Evolutionary conservation across 2,797 vertebrate genomes (phyloP), one percentile per base, ranked within the genome.

Genomic region (Apogon hyalosoma): DNA sequence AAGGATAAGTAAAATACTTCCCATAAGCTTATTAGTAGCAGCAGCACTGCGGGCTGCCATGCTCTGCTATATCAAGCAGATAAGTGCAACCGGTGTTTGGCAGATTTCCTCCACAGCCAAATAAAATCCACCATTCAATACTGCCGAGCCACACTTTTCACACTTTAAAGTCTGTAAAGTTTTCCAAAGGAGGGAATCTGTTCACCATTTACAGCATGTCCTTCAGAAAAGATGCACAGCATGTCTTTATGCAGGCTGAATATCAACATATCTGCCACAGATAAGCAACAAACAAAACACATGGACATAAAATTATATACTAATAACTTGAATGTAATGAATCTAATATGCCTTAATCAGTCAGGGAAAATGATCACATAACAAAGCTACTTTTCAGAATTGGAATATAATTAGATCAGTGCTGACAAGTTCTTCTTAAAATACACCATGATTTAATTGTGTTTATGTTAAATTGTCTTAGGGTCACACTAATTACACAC

Each of bases 1-100:
- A 36, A 36, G 33, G 33, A 36, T 36, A 36, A 36, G 33, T 36
- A 36, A 8, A 10, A 8, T 8, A 10, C 33, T 36, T 28, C 33
- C 9, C 8, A 36, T 36, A 36, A 36, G 33, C 33, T 36, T 36
- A 36, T 36, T 36, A 46, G 42, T 49, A 56, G 72, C 63, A 54
- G 62, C 2, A 40, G 43, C 8, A n/a, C 67, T 38, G 45, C 39
- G 52, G 60, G 71, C 65, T 54, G 61, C 62, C 51, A 48, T 16
- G 13, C 71, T 78, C 56, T 31, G 77, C 71, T 70, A 57, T 66
- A 48, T 71, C 57, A 62, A 76, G 80, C 67, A 77, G 66, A 77
- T 72, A 66, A 72, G 83, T 69, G 66, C 10, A 65, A 57, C 66
- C 2, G n/a, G 33, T 61, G 48, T 71, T 46, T 63, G 65, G 72